Base-by-base conservation (phyloP, 2,113 vertebrate genomes). In the Eptesicus fuscus region DNA sequence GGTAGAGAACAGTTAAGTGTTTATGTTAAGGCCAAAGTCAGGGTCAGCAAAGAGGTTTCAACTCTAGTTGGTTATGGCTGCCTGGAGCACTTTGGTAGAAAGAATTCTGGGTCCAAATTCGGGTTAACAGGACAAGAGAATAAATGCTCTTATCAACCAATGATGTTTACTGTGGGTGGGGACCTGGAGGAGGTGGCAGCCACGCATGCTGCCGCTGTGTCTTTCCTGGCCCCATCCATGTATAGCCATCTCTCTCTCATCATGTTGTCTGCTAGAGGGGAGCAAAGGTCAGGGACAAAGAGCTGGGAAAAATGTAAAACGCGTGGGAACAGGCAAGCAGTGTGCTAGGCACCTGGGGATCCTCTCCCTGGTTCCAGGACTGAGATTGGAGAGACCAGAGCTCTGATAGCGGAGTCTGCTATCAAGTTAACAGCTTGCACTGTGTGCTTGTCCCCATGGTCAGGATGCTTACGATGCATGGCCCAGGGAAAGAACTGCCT, bases 391-490 rank as follows among this genome's bases (percentile, higher is more conserved):
- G 89, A 96, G 87, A 70, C 74, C 79, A 87, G 63, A 0, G 0
- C 44, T 59, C 37, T 76, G 30, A 30, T 17, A 53, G 59, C 20
- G 8, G 86, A 88, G 77, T 78, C 32, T 42, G 42, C 28, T 94
- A 85, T 77, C 65, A 61, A 67, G 59, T 71, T 74, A 13, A 77
- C 59, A 82, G 67, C 71, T 83, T 88, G 37, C 16, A 44, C 32
- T 18, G 44, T 23, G 80, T 2, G 18, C 80, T 83, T 5, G 4
- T 69, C 93, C 82, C 61, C 74, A 85, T 59, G 78, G 73, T 63
- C 32, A 16, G 88, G 65, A 86, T 88, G 95, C 95, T 97, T 92
- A 95, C 78, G 88, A 61, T 4, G 65, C 28, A 67, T 25, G 47
- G 85, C 49, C 61, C 53, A 85, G 47, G 65, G 44, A 95, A 89